Evolutionary conservation across 53 echinoderm and acorn worm genomes (phyloP).

Genomic region (Temnopleurus reevesii): DNA sequence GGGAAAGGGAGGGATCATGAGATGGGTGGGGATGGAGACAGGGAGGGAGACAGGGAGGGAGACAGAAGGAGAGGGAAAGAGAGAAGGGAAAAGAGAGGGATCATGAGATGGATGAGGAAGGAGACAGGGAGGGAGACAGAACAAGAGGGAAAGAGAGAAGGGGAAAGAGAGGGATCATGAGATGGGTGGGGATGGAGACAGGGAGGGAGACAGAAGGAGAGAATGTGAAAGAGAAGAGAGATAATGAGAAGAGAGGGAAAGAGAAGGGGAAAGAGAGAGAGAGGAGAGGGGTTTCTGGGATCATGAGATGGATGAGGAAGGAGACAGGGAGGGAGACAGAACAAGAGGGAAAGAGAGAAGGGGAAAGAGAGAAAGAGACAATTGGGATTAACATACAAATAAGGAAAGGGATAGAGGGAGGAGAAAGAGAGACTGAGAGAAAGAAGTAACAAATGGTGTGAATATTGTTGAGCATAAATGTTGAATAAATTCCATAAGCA

Average conservation of each 20-base stretch:
- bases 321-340: background rate
- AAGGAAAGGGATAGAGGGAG: background rate
- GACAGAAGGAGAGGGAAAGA: background rate
- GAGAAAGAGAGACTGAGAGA: no score
- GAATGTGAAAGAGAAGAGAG: background rate
- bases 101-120: background rate
- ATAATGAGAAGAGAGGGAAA: background rate
- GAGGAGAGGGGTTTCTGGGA: background rate
- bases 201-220: background rate
- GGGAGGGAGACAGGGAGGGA: background rate
- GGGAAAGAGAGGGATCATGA: background rate
- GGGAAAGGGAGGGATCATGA: background rate
- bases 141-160: background rate
- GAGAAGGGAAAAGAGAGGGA: background rate
- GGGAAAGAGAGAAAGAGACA: background rate
- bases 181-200: background rate
- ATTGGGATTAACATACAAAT: no score
- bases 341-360: background rate
- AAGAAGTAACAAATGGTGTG: no score
- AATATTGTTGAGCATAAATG: no score
- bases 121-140: background rate
- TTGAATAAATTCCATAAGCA: no score
- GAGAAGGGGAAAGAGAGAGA: background rate
- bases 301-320: background rate
- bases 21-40: background rate